phyloP scores from a whole-genome alignment of 2,797 vertebrate genomes.

The Galaxias olidus region DNA sequence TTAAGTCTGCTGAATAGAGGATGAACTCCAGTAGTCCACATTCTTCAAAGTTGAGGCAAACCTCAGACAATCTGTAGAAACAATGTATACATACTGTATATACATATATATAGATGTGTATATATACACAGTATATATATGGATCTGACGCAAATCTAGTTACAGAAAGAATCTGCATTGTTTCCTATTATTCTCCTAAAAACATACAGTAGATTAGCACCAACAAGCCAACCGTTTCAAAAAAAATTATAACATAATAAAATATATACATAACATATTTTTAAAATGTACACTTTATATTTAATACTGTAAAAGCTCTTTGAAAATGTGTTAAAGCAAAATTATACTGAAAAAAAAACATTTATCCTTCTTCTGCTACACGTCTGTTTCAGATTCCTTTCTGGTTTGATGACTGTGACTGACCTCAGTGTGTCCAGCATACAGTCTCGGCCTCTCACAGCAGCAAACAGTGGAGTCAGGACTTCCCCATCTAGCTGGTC shows the following conservation, averaged over 20 bases:
- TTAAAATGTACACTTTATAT: no score
- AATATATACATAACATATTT: no score
- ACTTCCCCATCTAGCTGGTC: background rate
- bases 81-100: no score
- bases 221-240: no score
- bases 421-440: constrained; percentile 21
- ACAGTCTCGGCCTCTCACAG: constrained; percentile 13
- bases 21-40: constrained; percentile 2
- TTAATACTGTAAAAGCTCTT: no score
- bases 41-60: background rate
- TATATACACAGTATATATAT: background rate
- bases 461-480: background rate
- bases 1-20: background rate
- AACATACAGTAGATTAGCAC: no score
- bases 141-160: no score
- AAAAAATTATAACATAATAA: background rate
- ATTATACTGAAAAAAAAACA: background rate
- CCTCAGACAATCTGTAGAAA: constrained; percentile 20
- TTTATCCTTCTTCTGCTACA: background rate
- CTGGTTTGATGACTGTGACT: background rate
- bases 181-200: no score
- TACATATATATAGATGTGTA: no score
- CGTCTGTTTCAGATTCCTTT: background rate
- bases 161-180: no score
- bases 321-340: background rate